phyloP scores from a whole-genome alignment of 1,140 invertebrate species.

The Coboldia fuscipes region DNA sequence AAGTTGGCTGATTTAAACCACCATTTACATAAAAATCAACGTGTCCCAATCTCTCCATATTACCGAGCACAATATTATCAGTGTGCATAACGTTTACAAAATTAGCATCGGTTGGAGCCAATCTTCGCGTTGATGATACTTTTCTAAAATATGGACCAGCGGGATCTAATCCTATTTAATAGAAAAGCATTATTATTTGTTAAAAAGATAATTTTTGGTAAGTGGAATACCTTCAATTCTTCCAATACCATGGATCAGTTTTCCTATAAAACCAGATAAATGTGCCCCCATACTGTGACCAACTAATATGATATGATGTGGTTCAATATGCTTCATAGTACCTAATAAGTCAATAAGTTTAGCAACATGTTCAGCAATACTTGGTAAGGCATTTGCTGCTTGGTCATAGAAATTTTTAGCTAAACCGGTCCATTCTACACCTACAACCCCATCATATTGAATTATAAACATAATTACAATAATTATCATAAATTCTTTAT shows the following conservation, averaged over 20 bases:
- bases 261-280: conserved; percentile 60
- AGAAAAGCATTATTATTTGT: neutral
- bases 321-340: conserved; percentile 31
- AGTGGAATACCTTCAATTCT: conserved; percentile 4
- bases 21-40: conserved; percentile 56
- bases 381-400: too few relatives aligned
- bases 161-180: conserved; percentile 33
- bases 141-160: conserved; percentile 40
- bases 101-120: conserved; percentile 41
- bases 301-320: conserved; percentile 53
- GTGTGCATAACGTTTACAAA: conserved; percentile 60
- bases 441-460: too few relatives aligned
- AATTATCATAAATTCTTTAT: too few relatives aligned
- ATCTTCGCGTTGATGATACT: conserved; percentile 26
- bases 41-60: conserved; percentile 36
- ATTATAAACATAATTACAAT: too few relatives aligned
- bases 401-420: too few relatives aligned
- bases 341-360: too few relatives aligned
- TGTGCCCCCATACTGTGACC: conserved; percentile 77
- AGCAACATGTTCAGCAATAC: too few relatives aligned
- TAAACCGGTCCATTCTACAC: too few relatives aligned
- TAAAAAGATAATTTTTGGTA: neutral
- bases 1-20: conserved; percentile 38
- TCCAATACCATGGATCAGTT: conserved; percentile 7
- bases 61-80: conserved; percentile 41